A percentile compares a stretch with the other conserved stretches of the same genome.
Evolutionary conservation across 2,113 vertebrate species (phyloP).

Genomic region (Rhinichthys klamathensis): DNA sequence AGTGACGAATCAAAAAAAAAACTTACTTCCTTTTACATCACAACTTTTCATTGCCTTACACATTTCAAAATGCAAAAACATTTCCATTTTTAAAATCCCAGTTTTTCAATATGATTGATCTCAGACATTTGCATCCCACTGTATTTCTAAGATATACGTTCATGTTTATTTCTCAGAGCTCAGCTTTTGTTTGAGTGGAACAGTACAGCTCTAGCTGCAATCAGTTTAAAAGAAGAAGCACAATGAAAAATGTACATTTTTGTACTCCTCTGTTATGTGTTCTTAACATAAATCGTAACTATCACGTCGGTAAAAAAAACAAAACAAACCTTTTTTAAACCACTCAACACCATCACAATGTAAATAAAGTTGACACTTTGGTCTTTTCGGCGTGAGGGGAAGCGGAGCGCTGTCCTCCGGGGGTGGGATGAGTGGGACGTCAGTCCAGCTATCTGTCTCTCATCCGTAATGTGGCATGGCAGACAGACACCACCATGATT

Average conservation of each 20-base stretch:
- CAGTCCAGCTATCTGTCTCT: slow-evolving; percentile 33
- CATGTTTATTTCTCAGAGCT: neutral
- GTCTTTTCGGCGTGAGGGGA: neutral
- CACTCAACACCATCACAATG: slow-evolving; percentile 4
- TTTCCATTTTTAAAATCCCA: neutral
- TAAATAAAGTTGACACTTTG: slow-evolving; percentile 44
- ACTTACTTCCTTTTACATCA: neutral
- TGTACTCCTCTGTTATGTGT: neutral
- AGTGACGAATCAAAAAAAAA: neutral
- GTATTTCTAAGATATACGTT: neutral
- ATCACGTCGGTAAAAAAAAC: neutral
- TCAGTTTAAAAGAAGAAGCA: neutral
- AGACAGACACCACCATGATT: slow-evolving; percentile 41
- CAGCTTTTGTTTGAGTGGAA: neutral
- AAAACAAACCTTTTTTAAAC: too few species aligned
- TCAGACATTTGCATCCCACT: neutral
- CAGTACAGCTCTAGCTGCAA: neutral
- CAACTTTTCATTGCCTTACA: neutral
- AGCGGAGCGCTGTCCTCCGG: neutral
- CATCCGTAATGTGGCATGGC: slow-evolving; percentile 32
- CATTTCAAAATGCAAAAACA: neutral
- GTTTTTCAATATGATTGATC: neutral
- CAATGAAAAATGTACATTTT: neutral
- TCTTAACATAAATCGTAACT: neutral
- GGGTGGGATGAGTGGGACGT: slow-evolving; percentile 9